Percentiles rank a stretch among this genome's conserved stretches.
Evolutionary conservation across 2,113 vertebrate species (phyloP).

Genomic region (Sylvilagus bachmani): DNA sequence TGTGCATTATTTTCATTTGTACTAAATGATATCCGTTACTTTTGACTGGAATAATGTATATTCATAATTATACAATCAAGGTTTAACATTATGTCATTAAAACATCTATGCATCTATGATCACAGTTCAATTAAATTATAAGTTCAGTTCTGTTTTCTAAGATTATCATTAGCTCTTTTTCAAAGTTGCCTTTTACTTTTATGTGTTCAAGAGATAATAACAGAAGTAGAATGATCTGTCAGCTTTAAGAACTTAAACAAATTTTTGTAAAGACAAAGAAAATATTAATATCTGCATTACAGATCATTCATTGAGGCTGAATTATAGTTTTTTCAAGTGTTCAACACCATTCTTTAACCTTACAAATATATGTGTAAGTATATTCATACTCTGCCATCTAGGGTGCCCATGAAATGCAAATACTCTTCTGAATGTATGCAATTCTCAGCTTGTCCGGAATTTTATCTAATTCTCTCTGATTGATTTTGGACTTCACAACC

Average conservation of each 20-base stretch:
- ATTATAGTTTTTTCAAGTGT: neutral
- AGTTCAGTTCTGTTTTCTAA: neutral
- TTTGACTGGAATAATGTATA: neutral
- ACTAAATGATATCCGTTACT: conserved; percentile 51
- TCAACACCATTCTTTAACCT: neutral
- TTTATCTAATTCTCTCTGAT: neutral
- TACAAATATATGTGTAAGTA: neutral
- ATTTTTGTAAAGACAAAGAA: conserved; percentile 46
- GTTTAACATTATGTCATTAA: conserved; percentile 46
- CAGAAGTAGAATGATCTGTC: neutral
- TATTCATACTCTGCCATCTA: neutral
- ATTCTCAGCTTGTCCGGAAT: neutral
- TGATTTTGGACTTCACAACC: neutral
- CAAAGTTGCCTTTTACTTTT: conserved; percentile 50
- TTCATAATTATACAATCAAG: conserved; percentile 38
- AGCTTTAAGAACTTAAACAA: neutral
- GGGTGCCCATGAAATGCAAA: neutral
- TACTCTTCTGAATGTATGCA: neutral
- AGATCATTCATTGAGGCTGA: neutral
- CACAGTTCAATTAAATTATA: neutral
- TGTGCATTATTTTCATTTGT: conserved; percentile 55
- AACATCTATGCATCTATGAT: neutral
- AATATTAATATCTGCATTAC: neutral
- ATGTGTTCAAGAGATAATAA: neutral
- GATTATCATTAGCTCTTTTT: neutral